phyloP scores from a whole-genome alignment of 2,113 vertebrate genomes.

The Desmodus rotundus region DNA sequence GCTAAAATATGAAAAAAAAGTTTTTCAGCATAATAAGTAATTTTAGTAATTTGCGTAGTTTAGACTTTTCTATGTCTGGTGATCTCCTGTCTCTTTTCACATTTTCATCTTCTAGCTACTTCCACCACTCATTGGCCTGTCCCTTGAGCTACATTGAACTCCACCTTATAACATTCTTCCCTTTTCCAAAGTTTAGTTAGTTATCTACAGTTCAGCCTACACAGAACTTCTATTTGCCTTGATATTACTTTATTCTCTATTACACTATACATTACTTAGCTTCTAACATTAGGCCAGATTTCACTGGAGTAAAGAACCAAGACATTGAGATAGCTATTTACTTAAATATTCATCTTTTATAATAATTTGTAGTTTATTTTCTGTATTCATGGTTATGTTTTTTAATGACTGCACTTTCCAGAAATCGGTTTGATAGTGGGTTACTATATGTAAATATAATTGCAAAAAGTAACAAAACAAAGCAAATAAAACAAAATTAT shows the following conservation, averaged over 20 bases:
- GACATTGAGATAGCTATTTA: background rate
- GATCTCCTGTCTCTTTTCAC: background rate
- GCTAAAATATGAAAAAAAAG: background rate
- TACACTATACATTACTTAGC: background rate
- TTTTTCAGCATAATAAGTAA: background rate
- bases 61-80: background rate
- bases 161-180: background rate
- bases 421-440: background rate
- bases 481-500: background rate
- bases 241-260: background rate
- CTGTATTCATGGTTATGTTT: background rate
- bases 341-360: background rate
- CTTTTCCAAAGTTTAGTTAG: background rate
- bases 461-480: background rate
- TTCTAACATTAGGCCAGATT: background rate
- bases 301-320: background rate
- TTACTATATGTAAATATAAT: background rate
- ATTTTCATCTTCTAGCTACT: background rate
- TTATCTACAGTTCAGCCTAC: background rate
- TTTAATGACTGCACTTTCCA: background rate
- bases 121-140: too few relatives aligned
- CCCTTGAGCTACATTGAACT: background rate
- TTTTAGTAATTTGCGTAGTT: background rate
- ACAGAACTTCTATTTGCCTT: background rate
- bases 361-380: background rate